Conservation (phyloP, 2,797 vertebrate species). For the Spinus pinus region DNA sequence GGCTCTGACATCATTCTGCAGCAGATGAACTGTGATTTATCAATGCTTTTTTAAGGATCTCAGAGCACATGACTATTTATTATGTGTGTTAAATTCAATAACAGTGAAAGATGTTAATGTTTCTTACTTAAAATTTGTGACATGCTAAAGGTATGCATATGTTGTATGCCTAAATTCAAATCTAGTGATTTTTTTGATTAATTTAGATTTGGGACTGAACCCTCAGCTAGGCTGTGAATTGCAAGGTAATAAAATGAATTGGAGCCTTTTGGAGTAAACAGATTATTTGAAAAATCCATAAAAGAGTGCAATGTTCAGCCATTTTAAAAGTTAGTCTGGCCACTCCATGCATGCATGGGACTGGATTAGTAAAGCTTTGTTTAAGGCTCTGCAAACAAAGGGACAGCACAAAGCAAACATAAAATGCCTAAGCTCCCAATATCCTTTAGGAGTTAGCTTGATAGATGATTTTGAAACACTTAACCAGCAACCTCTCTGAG, state of each 20-base stretch:
- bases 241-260: neutral
- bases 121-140: neutral
- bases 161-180: neutral
- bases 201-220: neutral
- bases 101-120: neutral
- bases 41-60: neutral
- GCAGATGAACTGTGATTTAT: neutral
- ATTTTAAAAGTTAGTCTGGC: neutral
- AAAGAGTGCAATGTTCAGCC: neutral
- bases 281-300: neutral
- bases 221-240: neutral
- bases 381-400: neutral
- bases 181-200: neutral
- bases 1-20: neutral
- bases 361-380: neutral
- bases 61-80: neutral
- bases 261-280: neutral
- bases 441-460: neutral
- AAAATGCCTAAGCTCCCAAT: neutral
- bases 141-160: rapidly evolving
- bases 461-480: neutral
- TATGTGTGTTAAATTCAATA: neutral
- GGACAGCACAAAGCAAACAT: neutral
- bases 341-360: neutral
- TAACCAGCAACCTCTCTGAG: neutral